Base-by-base conservation (phyloP, 2,888 invertebrate genomes). In the Standfussiana lucernea region DNA sequence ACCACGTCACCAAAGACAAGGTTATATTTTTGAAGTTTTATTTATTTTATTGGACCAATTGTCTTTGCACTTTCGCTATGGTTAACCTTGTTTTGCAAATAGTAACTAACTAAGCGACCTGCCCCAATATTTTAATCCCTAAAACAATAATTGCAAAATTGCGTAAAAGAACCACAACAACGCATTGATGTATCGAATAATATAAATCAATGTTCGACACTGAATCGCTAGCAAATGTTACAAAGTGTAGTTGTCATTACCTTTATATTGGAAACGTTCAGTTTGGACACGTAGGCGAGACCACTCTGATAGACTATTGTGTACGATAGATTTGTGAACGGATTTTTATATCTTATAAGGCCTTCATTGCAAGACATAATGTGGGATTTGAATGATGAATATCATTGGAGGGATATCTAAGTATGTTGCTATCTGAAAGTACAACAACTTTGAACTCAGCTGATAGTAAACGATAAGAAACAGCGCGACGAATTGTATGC, bases 291-390 rank as follows among this genome's bases (percentile, higher is more conserved):
- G 89, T 90, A 87, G 91, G 90, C 87, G 90, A 85, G 75, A 80
- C 77, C 75, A 78, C 59, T 89, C 79, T 92, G 93, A 93, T 93
- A 88, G 93, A 90, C 92, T 88, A 93, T 94, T 94, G 93, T 93
- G 62, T 83, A 35, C n/a, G 75, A 88, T 82, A 86, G 85, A 88
- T 90, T 77, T 88, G 81, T 87, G 79, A 28, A 77, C 64, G 24
- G 13, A 85, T 81, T 87, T 86, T 88, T 80, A 82, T 68, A 72
- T 75, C 76, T 73, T 75, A 77, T 65, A 82, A 68, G 47, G 45
- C 81, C 73, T 84, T 72, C 71, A 73, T 67, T 53, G 75, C 59
- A 18, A 45, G 15, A 67, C 45, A 70, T 84, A 50, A 56, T 50
- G 18, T 50, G 24, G n/a, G n/a, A 79, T 72, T 72, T n/a, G 7